Percentiles rank a stretch among this genome's conserved stretches.
phyloP scores from a whole-genome alignment of 2,113 vertebrate species.

The Candoia aspera region DNA sequence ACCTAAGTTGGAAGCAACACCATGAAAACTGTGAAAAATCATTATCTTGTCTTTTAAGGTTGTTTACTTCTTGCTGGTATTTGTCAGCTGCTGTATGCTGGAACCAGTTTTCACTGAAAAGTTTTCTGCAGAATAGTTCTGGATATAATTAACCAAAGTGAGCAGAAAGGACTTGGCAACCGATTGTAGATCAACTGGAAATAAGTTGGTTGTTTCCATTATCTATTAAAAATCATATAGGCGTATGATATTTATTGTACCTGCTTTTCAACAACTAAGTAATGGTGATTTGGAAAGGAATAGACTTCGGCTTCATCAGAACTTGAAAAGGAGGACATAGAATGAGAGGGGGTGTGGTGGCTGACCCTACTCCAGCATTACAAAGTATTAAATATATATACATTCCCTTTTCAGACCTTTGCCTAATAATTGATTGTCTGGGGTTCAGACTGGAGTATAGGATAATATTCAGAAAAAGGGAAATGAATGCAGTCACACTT shows the following conservation, averaged over 20 bases:
- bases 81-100: not conserved
- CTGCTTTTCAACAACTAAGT: not conserved
- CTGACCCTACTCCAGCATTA: not conserved
- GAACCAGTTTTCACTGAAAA: not conserved
- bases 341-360: not conserved
- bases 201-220: not conserved
- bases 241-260: not conserved
- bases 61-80: not conserved
- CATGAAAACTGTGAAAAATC: not conserved
- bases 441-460: not conserved
- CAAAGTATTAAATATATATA: not conserved
- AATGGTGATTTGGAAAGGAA: not conserved
- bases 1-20: not conserved
- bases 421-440: not conserved
- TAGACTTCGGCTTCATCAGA: not conserved
- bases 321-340: not conserved
- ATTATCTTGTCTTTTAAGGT: slow-evolving; percentile 18
- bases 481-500: not conserved
- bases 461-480: not conserved
- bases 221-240: not conserved
- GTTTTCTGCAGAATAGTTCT: not conserved
- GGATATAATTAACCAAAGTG: not conserved
- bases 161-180: not conserved
- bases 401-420: not conserved
- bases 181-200: not conserved